Evolutionary conservation across 2,113 vertebrate species (phyloP).

Genomic region (Alouatta palliata): DNA sequence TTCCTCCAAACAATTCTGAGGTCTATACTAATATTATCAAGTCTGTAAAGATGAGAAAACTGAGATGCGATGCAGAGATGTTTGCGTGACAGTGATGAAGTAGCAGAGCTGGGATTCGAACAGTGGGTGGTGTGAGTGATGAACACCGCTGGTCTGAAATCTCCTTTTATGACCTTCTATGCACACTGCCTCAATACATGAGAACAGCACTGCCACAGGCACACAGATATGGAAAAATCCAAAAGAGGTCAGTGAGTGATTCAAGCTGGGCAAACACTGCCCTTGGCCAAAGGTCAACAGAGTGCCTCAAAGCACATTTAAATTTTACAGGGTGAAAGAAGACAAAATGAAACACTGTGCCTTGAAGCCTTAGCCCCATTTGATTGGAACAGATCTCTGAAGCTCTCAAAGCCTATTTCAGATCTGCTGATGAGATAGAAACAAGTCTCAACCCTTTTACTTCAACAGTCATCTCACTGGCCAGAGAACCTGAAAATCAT

Average conservation of each 20-base stretch:
- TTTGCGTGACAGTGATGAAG: not conserved
- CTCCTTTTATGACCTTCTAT: not conserved
- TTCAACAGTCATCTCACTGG: not conserved
- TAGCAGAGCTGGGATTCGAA: not conserved
- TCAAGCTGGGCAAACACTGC: slow-evolving; percentile 45
- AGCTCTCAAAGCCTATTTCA: not conserved
- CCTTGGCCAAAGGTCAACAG: slow-evolving; percentile 48
- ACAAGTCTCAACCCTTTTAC: not conserved
- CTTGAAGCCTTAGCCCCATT: not conserved
- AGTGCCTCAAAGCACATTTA: slow-evolving; percentile 1
- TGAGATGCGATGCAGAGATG: not conserved
- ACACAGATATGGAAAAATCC: slow-evolving; percentile 45
- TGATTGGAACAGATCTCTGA: not conserved
- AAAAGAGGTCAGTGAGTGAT: slow-evolving; percentile 10
- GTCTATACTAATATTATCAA: too few relatives aligned
- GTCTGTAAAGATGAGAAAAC: not conserved
- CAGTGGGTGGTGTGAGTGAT: not conserved
- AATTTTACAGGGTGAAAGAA: slow-evolving; percentile 18
- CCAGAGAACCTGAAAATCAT: not conserved
- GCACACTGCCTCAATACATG: not conserved
- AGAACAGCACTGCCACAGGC: not conserved
- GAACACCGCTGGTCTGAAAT: not conserved
- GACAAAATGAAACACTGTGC: not conserved
- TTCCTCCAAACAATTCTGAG: not conserved
- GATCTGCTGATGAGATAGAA: not conserved